Evolutionary conservation across 1,140 invertebrate species (phyloP), one percentile per base, ranked within the genome.

Genomic region (Musca vetustissima): DNA sequence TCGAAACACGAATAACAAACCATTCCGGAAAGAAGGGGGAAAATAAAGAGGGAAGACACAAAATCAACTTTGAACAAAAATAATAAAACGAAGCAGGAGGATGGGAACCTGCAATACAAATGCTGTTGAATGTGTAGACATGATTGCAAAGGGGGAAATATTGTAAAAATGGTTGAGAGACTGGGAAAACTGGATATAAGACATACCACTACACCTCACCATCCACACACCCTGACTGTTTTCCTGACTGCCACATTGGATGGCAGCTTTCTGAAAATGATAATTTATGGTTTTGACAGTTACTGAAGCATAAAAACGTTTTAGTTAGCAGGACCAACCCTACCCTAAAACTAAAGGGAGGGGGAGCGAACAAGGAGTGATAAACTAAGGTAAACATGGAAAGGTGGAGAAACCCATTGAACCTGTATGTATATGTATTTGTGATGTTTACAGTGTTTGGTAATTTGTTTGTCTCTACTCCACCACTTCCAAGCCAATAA

Each of bases 251-350:
- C 28, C 28, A 3, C 36, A 11, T 13, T 43, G 1, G 36, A 1
- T 43, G 36, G 36, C 36, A 11, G 53, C 57, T 19, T 4, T 61
- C 36, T 6, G 36, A 61, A 61, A 43, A 43, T 43, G 57, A 61
- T 61, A 61, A 61, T 61, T 61, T 61, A 61, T 61, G 57, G 57
- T 61, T 61, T 61, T 61, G 57, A 61, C 57, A 61, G 57, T 61
- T 61, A 61, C 57, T 61, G 57, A 61, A 61, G 28, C 57, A 61
- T 61, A 61, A 61, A 61, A 61, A 61, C 57, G 57, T n/a, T 61
- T 61, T 61, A 61, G 36, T 36, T 61, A 21, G 7, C 15, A 19
- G 15, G 25, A 57, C 28, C 28, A 28, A 28, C 28, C 28, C 36
- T 11, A 7, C 13, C 13, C 36, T 13, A 43, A 2, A 6, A 11